These are phyloP conservation scores for Hafferia zeledoni DNA, from an alignment of 2,797 vertebrate species.

Conservation along the genomic window DNA sequence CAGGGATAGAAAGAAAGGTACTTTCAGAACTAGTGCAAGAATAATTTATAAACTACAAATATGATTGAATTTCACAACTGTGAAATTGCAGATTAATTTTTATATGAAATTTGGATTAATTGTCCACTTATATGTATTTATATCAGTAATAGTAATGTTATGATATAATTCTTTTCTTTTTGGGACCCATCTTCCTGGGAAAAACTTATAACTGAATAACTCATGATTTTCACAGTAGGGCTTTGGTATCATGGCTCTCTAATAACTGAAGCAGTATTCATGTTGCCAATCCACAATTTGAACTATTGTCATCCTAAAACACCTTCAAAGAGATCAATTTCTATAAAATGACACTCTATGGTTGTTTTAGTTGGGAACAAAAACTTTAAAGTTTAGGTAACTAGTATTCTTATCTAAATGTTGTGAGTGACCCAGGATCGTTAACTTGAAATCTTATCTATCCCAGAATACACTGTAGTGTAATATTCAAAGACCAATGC, in stretches of 20 bases:
- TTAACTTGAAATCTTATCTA: neutral
- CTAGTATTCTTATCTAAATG: neutral
- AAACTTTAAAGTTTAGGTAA: neutral
- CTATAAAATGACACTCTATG: neutral
- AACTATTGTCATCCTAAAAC: neutral
- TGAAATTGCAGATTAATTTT: neutral
- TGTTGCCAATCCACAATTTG: neutral
- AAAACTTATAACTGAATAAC: neutral
- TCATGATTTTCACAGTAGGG: neutral
- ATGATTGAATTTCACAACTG: neutral
- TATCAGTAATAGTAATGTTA: neutral
- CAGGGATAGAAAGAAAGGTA: neutral
- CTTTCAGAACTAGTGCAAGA: neutral
- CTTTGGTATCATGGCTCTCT: neutral
- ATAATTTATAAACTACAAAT: neutral
- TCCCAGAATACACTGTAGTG: neutral
- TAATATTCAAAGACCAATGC: neutral
- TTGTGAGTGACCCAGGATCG: neutral
- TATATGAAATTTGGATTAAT: neutral
- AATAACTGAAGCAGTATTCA: neutral
- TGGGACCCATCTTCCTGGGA: accelerated
- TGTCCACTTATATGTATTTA: neutral
- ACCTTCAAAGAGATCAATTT: neutral
- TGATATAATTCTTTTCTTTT: neutral
- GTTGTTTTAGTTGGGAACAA: neutral